Percentiles rank a stretch among this genome's conserved stretches.
Conservation (phyloP, 2,113 vertebrate species). For the Mastomys natalensis region DNA sequence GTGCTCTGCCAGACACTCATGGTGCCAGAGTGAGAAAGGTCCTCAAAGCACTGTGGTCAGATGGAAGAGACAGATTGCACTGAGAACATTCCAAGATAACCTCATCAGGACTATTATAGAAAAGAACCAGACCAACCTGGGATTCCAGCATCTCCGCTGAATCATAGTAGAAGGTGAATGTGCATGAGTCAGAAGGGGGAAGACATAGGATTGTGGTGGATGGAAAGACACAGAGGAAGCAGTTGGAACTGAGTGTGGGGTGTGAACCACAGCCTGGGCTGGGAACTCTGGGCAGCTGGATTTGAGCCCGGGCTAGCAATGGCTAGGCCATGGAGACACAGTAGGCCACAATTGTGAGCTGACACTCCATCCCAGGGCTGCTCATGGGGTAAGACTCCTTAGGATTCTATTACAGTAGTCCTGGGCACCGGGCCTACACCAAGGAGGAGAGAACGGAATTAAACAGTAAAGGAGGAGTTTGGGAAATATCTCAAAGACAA, state of each 20-base stretch:
- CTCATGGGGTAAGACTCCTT: neutral
- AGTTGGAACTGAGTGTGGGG: neutral
- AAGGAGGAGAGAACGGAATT: neutral
- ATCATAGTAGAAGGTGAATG: neutral
- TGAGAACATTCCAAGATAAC: neutral
- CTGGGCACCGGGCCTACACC: neutral
- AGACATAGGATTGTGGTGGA: neutral
- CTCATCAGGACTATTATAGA: neutral
- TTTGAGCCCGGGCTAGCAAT: too few relatives aligned
- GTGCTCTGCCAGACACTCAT: neutral
- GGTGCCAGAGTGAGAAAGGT: neutral
- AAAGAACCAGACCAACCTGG: neutral
- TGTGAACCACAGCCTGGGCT: neutral
- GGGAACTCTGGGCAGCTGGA: neutral
- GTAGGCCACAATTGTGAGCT: accelerated
- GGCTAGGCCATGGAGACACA: neutral
- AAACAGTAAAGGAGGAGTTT: neutral
- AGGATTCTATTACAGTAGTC: neutral
- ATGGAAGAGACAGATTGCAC: neutral
- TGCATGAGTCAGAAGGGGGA: neutral
- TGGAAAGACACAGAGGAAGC: neutral
- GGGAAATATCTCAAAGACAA: neutral
- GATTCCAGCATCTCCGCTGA: neutral
- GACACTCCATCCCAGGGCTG: neutral
- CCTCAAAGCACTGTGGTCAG: neutral